Percentiles rank a stretch among this genome's conserved stretches.
phyloP scores from a whole-genome alignment of 2,797 vertebrate species.

The Clarias fuscus region DNA sequence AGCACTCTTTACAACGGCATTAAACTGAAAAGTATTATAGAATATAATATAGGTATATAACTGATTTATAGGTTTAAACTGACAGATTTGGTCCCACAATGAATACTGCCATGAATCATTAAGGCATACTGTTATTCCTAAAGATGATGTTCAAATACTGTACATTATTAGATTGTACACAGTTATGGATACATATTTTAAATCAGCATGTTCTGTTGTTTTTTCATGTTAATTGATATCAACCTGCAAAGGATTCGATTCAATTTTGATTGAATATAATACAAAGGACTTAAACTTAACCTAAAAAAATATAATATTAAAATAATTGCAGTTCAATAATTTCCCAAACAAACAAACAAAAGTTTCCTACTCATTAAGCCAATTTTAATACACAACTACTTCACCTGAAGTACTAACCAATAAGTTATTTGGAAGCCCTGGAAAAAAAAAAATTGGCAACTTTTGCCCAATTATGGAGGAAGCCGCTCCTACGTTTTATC shows the following conservation, averaged over 20 bases:
- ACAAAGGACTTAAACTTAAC: not conserved
- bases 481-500: conserved; percentile 17
- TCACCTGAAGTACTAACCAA: not conserved
- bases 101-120: not conserved
- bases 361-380: not conserved
- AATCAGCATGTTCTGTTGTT: not conserved
- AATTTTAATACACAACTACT: not conserved
- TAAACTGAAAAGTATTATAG: not conserved
- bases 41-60: too few species aligned
- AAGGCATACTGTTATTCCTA: not conserved
- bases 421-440: not conserved
- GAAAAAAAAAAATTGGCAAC: not conserved
- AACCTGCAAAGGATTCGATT: not conserved
- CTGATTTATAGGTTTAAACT: not conserved
- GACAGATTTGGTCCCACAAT: not conserved
- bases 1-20: not conserved
- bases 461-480: conserved; percentile 29
- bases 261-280: not conserved
- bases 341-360: not conserved
- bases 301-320: not conserved
- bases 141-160: not conserved
- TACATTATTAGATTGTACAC: not conserved
- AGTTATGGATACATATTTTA: not conserved
- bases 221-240: not conserved
- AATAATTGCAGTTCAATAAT: not conserved